Evolutionary conservation across 2,797 vertebrate genomes (phyloP).

Genomic region (Tachyglossus aculeatus): DNA sequence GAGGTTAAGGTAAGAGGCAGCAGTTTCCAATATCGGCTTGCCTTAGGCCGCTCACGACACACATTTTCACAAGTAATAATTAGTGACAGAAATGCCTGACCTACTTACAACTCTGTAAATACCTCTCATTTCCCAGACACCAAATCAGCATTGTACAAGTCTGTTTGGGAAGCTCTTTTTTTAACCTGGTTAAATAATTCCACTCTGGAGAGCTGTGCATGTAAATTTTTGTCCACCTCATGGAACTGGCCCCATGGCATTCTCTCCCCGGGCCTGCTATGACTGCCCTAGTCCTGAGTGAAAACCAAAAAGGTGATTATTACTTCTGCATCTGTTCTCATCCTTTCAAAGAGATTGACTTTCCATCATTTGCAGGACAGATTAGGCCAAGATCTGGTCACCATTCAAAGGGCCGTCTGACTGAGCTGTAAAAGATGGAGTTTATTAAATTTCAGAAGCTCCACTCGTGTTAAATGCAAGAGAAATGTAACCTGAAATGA

Average conservation of each 20-base stretch:
- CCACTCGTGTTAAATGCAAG: too few species aligned
- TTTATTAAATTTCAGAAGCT: too few species aligned
- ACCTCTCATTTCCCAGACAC: slow-evolving; percentile 66
- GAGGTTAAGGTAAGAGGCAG: too few species aligned
- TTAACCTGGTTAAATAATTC: slow-evolving; percentile 60
- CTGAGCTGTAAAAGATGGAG: too few species aligned
- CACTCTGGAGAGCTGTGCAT: slow-evolving; percentile 36
- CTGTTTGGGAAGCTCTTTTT: slow-evolving; percentile 68
- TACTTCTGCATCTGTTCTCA: slow-evolving; percentile 32
- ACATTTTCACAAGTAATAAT: slow-evolving; percentile 78
- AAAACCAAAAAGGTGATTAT: neutral
- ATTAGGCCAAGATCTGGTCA: neutral
- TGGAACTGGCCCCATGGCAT: too few species aligned
- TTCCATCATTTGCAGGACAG: slow-evolving; percentile 10
- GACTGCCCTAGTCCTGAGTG: neutral
- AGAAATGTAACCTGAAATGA: too few species aligned
- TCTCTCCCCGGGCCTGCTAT: too few species aligned
- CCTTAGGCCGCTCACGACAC: slow-evolving; percentile 61
- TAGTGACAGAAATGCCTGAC: slow-evolving; percentile 81
- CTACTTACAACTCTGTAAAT: slow-evolving; percentile 76
- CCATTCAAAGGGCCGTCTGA: neutral
- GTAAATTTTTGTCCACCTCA: slow-evolving; percentile 36
- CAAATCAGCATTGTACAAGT: slow-evolving; percentile 64
- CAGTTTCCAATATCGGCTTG: slow-evolving; percentile 55
- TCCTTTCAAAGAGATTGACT: neutral